Evolutionary conservation across 2,797 vertebrate genomes (phyloP).

Genomic region (Podargus strigoides): DNA sequence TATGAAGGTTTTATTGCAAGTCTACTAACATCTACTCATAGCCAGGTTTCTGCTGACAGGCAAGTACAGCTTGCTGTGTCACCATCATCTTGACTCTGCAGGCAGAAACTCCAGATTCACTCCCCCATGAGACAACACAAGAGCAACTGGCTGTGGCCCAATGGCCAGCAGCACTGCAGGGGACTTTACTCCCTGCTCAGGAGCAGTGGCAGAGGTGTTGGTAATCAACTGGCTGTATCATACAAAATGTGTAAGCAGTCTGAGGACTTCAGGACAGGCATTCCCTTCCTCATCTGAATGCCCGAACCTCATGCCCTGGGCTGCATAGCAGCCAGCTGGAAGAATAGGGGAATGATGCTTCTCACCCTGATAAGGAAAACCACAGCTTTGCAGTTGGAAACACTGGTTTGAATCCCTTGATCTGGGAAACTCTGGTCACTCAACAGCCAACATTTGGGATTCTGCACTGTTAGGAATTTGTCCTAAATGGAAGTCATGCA

Average conservation of each 20-base stretch:
- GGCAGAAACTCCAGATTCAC: neutral
- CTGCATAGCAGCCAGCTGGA: neutral
- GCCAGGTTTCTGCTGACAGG: neutral
- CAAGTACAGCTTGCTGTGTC: neutral
- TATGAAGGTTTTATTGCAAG: neutral
- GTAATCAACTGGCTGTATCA: neutral
- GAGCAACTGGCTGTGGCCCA: fast-evolving
- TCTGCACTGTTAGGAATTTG: neutral
- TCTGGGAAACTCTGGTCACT: neutral
- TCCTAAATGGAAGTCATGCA: neutral
- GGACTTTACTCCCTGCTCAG: neutral
- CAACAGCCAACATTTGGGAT: neutral
- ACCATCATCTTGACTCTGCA: neutral
- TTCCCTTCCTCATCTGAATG: neutral
- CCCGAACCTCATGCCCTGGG: neutral
- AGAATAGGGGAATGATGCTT: neutral
- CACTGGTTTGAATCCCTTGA: neutral
- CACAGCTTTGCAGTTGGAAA: neutral
- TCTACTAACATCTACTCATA: neutral
- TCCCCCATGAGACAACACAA: fast-evolving
- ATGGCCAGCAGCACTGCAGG: neutral
- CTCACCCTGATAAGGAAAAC: neutral
- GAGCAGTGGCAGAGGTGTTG: fast-evolving
- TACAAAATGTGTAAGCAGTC: neutral
- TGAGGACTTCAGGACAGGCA: neutral